Conservation (phyloP, 2,797 vertebrate genomes). For the Enteromius fasciolatus region DNA sequence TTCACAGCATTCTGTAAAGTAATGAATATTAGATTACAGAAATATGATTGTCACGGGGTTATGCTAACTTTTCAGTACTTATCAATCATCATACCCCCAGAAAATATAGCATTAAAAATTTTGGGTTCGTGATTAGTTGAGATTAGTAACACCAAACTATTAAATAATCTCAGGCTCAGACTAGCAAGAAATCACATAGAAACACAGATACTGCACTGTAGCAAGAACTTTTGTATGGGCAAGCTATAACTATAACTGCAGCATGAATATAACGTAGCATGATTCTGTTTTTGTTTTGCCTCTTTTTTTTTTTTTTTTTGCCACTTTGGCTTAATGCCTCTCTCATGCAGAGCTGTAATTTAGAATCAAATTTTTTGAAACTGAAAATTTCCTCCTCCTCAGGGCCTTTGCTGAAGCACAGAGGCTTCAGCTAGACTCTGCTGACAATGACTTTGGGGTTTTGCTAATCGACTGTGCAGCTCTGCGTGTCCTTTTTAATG, state of each 20-base stretch:
- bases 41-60: neutral
- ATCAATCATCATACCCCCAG: neutral
- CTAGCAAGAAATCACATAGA: neutral
- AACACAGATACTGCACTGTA: neutral
- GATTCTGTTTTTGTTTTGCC: neutral
- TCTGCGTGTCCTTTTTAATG: constrained; percentile 24
- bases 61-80: neutral
- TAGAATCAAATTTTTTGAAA: constrained; percentile 30
- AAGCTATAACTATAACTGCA: neutral
- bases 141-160: neutral
- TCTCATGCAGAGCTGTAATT: constrained; percentile 36
- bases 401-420: constrained; percentile 35
- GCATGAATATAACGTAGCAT: neutral
- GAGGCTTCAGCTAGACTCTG: constrained; percentile 19
- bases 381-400: constrained; percentile 15
- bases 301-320: constrained; percentile 43
- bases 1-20: neutral
- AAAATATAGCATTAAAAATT: neutral
- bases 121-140: neutral
- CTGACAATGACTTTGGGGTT: constrained; percentile 12
- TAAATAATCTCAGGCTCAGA: neutral
- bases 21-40: neutral
- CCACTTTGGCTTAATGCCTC: constrained; percentile 7
- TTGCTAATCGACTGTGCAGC: constrained; percentile 25
- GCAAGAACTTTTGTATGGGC: neutral